A percentile compares a stretch with the other conserved stretches of the same genome.
Evolutionary conservation across 2,113 vertebrate genomes (phyloP).

Genomic region (Ibidorhyncha struthersii): DNA sequence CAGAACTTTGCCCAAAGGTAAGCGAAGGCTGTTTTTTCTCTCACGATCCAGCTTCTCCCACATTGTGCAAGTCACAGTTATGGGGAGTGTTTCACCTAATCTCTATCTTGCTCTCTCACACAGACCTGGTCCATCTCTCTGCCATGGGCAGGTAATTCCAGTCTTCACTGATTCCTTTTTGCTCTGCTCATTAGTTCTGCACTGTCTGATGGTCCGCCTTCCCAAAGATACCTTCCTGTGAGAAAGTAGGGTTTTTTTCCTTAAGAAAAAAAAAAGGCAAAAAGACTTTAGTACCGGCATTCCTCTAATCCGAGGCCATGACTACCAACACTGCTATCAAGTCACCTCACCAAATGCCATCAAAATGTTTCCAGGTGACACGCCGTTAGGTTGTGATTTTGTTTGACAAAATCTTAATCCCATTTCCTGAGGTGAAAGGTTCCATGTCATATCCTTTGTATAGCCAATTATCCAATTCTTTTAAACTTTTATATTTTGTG

Average conservation of each 20-base stretch:
- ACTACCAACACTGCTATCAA: not conserved
- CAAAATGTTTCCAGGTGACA: not conserved
- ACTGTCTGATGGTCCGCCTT: not conserved
- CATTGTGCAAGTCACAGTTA: not conserved
- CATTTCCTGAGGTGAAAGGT: not conserved
- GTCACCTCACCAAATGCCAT: not conserved
- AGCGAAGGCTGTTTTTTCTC: not conserved
- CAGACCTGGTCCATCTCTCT: not conserved
- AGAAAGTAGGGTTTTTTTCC: not conserved
- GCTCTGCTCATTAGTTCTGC: not conserved
- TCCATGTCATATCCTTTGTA: not conserved
- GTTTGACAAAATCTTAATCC: not conserved
- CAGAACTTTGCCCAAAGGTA: not conserved
- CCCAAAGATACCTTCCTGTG: not conserved
- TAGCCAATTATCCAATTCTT: not conserved
- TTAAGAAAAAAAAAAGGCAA: too few species aligned
- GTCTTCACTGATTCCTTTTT: not conserved
- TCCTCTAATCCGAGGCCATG: not conserved
- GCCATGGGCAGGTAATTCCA: not conserved
- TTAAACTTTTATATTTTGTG: not conserved
- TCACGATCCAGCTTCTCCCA: not conserved
- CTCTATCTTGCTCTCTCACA: not conserved
- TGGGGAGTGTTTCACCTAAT: not conserved
- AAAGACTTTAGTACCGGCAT: not conserved
- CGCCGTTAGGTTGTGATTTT: not conserved